These are phyloP conservation scores for Tympanoctomys barrerae DNA, from an alignment of 2,797 vertebrate species.

Conservation along the genomic window DNA sequence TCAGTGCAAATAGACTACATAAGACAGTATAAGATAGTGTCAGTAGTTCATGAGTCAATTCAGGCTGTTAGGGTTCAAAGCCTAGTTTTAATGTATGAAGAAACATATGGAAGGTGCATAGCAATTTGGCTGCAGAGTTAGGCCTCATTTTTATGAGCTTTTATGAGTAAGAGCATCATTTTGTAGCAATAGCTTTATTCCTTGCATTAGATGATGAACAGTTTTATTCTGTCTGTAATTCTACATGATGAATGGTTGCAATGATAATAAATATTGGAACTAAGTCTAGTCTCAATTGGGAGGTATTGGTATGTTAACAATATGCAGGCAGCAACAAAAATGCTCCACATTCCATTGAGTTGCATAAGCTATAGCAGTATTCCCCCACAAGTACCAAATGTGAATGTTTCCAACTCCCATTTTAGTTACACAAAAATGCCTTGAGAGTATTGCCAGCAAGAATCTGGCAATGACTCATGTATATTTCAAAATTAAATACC, in stretches of 20 bases:
- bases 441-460: not conserved
- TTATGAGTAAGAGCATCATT: not conserved
- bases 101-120: not conserved
- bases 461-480: conserved; percentile 31
- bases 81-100: not conserved
- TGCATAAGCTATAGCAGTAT: not conserved
- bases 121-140: not conserved
- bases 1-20: not conserved
- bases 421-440: conserved; percentile 52
- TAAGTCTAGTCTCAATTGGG: not conserved
- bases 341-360: conserved; percentile 18
- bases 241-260: not conserved
- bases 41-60: not conserved
- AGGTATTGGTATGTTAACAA: not conserved
- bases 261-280: not conserved
- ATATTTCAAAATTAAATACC: conserved; percentile 59
- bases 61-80: not conserved
- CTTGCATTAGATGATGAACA: conserved; percentile 4
- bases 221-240: conserved; percentile 43
- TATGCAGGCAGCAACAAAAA: conserved; percentile 39
- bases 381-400: not conserved
- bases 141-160: not conserved
- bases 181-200: not conserved
- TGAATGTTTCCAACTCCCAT: not conserved
- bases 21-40: not conserved